phyloP scores from a whole-genome alignment of 2,888 invertebrate species.

The Mayetiola destructor region DNA sequence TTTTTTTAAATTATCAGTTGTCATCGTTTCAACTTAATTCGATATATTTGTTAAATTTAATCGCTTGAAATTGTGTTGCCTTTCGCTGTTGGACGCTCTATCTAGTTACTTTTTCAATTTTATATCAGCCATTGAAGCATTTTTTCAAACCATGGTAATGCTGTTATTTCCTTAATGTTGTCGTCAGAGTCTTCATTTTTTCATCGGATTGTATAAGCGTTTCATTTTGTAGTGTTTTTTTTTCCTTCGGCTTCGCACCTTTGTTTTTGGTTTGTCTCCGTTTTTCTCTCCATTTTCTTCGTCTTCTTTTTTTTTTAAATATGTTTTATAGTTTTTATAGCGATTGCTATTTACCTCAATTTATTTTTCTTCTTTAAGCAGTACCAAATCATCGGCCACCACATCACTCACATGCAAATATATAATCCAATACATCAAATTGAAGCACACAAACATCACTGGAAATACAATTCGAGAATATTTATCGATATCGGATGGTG shows the following conservation, averaged over 20 bases:
- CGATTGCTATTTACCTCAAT: conserved; percentile 19
- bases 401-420: conserved; percentile 93
- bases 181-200: too few species aligned
- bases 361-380: conserved; percentile 57
- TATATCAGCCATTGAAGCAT: too few species aligned
- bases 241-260: neutral
- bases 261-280: neutral
- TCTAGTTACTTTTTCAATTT: too few species aligned
- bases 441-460: conserved; percentile 96
- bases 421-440: conserved; percentile 96
- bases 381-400: conserved; percentile 83
- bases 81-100: too few species aligned
- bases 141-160: too few species aligned
- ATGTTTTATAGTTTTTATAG: neutral
- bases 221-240: too few species aligned
- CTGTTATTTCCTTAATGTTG: too few species aligned
- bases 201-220: too few species aligned
- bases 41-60: too few species aligned
- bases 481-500: conserved; percentile 97
- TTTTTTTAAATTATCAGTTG: too few species aligned
- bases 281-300: neutral
- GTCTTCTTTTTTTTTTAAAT: neutral
- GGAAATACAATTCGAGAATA: conserved; percentile 97
- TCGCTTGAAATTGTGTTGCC: too few species aligned
- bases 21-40: too few species aligned